phyloP scores from a whole-genome alignment of 2,113 vertebrate genomes.

The Dasypus novemcinctus region DNA sequence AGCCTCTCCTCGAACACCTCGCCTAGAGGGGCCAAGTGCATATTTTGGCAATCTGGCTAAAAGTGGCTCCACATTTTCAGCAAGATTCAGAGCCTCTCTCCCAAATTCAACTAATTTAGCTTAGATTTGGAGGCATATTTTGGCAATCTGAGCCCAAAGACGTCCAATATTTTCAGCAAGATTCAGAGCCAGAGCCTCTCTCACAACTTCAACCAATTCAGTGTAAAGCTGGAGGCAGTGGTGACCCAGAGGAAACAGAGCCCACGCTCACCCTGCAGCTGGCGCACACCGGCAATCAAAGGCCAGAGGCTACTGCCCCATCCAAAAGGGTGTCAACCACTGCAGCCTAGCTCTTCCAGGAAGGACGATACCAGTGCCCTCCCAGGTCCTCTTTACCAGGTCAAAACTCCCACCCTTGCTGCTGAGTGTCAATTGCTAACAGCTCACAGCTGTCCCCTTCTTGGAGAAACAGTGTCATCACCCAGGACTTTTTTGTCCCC shows the following conservation, averaged over 20 bases:
- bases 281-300: background rate
- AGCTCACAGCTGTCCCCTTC: too few relatives aligned
- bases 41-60: background rate
- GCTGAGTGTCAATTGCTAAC: background rate
- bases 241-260: constrained; percentile 20
- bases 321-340: background rate
- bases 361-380: background rate
- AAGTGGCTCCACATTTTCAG: background rate
- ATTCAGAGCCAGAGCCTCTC: constrained; percentile 27
- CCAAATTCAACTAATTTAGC: background rate
- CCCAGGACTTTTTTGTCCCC: background rate
- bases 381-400: background rate
- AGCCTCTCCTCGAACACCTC: background rate
- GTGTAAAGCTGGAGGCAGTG: background rate
- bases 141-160: constrained; percentile 8
- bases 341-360: background rate
- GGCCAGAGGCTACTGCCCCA: background rate
- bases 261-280: background rate
- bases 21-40: background rate
- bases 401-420: background rate
- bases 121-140: constrained; percentile 5
- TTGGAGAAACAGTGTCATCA: background rate
- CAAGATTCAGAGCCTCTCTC: constrained; percentile 19
- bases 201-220: constrained; percentile 1
- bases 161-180: background rate